Evolutionary conservation across 1,140 invertebrate genomes (phyloP), one percentile per base, ranked within the genome.

Genomic region (Platorchestia sp.): DNA sequence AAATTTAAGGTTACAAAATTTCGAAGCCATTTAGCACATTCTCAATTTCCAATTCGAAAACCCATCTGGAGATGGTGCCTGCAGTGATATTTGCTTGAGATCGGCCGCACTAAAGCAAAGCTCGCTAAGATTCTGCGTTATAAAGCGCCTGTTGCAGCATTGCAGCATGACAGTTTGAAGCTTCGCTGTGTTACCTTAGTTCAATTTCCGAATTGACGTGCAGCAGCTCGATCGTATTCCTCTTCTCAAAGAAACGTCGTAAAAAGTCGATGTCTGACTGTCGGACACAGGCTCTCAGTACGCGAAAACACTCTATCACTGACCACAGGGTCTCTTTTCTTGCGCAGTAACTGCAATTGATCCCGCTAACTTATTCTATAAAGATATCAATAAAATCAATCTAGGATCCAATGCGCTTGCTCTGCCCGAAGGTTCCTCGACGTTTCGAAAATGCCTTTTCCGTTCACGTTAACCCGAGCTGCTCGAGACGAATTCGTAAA

Each of bases 341-440:
- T 93, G 44, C 91, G 7, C 87, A 7, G 87, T 44, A 47, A 44
- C 91, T 5, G 6, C 91, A 93, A 47, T 93, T 44, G 91, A 89
- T 42, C 87, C 10, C 6, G 42, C 91, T 93, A 93, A 93, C 91
- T 19, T 93, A 93, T 93, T 93, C 91, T 47, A 45, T 93, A 93
- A 93, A 93, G 91, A 93, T 93, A 93, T 93, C 91, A 93, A 93
- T 93, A 93, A 93, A 93, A 93, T 93, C 91, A 93, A 93, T 93
- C 91, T 93, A 93, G 91, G 91, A 93, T 44, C 91, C 91, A 93
- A 93, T 93, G 91, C 27, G 87, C 41, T 90, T 45, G 87, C 87
- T 90, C 41, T 27, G 47, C 91, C 1, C 42, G 89, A 91, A 91
- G 89, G 3, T 45, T 43, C 10, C 42, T 42, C 22, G 89, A 93